A percentile compares a stretch with the other conserved stretches of the same genome.
Conservation (phyloP, 2,113 vertebrate species). For the Forbesichthys agassizii region DNA sequence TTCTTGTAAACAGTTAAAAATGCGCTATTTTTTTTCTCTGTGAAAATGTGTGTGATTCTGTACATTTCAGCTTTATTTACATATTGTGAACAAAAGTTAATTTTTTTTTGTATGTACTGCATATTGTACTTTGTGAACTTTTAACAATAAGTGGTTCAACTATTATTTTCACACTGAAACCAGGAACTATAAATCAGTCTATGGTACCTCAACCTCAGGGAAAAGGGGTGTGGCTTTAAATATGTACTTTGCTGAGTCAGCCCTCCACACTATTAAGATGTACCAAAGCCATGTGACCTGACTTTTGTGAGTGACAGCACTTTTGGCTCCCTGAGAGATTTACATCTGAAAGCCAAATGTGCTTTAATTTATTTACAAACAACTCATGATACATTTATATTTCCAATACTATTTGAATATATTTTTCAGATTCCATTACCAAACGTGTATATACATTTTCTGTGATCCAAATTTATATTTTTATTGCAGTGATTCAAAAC, state of each 20-base stretch:
- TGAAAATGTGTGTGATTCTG: no score
- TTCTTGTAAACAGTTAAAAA: neutral
- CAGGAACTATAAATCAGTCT: conserved; percentile 23
- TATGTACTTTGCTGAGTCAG: conserved; percentile 22
- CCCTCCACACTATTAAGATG: neutral
- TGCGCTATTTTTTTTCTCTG: no score
- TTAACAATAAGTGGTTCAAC: conserved; percentile 21
- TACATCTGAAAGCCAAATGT: neutral
- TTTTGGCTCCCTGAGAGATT: neutral
- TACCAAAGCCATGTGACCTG: conserved; percentile 17
- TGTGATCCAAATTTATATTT: neutral
- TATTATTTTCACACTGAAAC: conserved; percentile 48
- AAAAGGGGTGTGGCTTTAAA: conserved; percentile 20
- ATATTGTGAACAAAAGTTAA: conserved; percentile 41
- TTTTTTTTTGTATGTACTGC: conserved; percentile 33
- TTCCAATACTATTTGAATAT: neutral
- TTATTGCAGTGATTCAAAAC: neutral
- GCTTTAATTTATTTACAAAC: neutral
- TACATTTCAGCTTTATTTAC: neutral
- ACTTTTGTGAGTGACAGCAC: neutral
- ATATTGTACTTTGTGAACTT: conserved; percentile 11
- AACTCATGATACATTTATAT: neutral
- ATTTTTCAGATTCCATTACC: neutral
- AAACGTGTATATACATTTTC: neutral
- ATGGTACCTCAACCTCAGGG: conserved; percentile 63